Evolutionary conservation across 2,797 vertebrate species (phyloP).

Genomic region (Protonibea diacanthus): DNA sequence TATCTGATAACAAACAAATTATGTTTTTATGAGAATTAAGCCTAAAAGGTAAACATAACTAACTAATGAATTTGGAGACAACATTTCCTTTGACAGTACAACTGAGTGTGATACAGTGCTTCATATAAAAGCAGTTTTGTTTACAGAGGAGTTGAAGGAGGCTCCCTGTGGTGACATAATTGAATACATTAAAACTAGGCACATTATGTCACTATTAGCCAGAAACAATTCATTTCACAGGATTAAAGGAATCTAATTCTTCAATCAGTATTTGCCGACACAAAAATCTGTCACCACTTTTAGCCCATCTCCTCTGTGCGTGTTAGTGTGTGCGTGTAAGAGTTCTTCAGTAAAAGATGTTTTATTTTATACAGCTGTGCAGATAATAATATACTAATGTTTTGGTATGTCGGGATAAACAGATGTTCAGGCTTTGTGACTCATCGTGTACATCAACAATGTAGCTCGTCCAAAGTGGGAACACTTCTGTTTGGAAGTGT

Average conservation of each 20-base stretch:
- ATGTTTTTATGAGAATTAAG: neutral
- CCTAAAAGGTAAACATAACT: neutral
- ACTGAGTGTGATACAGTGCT: constrained; percentile 2
- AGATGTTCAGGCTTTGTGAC: constrained; percentile 54
- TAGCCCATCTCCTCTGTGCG: constrained; percentile 5
- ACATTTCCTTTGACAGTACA: constrained; percentile 1
- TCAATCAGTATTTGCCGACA: constrained; percentile 26
- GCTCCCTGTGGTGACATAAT: constrained; percentile 48
- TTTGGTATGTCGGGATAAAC: constrained; percentile 55
- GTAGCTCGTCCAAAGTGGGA: constrained; percentile 26
- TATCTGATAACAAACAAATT: neutral
- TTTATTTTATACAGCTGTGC: constrained; percentile 44
- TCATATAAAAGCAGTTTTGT: constrained; percentile 25
- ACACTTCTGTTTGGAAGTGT: constrained; percentile 9
- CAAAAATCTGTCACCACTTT: constrained; percentile 28
- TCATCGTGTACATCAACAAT: constrained; percentile 33
- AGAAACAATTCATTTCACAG: constrained; percentile 59
- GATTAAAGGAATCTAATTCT: constrained; percentile 52
- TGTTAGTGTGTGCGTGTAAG: constrained; percentile 6
- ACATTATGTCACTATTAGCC: constrained; percentile 45
- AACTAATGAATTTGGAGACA: neutral
- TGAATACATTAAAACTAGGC: constrained; percentile 55
- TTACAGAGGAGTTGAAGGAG: constrained; percentile 9
- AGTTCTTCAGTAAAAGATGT: constrained; percentile 8
- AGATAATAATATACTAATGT: constrained; percentile 52